These are phyloP conservation scores for Pangasius mekongensis DNA, from an alignment of 2,797 vertebrate species.

Conservation along the genomic window DNA sequence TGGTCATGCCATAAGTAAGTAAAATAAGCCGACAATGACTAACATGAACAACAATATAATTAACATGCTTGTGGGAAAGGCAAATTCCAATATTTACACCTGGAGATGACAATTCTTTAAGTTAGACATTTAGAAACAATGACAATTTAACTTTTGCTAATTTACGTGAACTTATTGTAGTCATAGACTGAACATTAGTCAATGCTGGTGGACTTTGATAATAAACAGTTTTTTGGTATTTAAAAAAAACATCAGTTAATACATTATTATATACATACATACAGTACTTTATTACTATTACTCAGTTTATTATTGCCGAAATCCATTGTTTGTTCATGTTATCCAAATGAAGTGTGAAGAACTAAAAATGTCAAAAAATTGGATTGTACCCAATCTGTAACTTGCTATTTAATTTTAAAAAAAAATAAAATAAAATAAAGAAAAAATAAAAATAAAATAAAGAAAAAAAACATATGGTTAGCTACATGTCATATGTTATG, in stretches of 20 bases:
- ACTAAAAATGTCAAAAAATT: background rate
- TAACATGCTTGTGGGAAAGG: background rate
- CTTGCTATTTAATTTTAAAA: background rate
- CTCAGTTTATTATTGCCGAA: background rate
- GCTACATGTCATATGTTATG: background rate
- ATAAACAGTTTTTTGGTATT: background rate
- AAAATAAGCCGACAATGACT: background rate
- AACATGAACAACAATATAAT: background rate
- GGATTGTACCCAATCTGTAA: background rate
- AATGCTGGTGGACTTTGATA: background rate
- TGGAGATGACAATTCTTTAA: background rate
- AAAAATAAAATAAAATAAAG: background rate
- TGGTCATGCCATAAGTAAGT: background rate
- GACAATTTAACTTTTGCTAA: background rate
- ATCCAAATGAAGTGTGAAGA: background rate
- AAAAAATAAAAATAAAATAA: background rate
- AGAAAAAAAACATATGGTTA: background rate
- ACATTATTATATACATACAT: background rate
- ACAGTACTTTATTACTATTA: background rate
- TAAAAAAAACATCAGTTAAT: background rate
- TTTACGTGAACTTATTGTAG: background rate
- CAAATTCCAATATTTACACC: background rate
- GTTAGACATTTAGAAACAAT: background rate
- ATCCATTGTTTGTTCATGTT: background rate
- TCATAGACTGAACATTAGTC: slow-evolving; percentile 5